A percentile compares a stretch with the other conserved stretches of the same genome.
Evolutionary conservation across 2,888 invertebrate species (phyloP).

Genomic region (Drosophila sordidapex): DNA sequence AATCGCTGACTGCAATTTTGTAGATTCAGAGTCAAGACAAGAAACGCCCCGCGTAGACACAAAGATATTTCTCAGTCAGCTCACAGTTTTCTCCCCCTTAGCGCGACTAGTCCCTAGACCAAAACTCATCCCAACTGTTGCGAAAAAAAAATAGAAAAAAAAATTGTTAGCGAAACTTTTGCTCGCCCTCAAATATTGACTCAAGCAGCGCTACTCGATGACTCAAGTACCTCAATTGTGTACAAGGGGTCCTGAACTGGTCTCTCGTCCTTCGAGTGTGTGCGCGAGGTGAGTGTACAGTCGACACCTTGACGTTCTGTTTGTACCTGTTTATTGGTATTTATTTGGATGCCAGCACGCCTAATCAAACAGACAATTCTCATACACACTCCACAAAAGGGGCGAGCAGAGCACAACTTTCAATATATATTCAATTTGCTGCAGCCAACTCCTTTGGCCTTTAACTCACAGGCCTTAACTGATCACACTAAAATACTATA

Average conservation of each 20-base stretch:
- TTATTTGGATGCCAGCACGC: constrained; percentile 73
- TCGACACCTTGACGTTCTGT: constrained; percentile 72
- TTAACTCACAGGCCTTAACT: neutral
- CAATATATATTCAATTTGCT: constrained; percentile 16
- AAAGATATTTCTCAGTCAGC: neutral
- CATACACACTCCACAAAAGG: constrained; percentile 26
- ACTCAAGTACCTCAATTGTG: constrained; percentile 58
- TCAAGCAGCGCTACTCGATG: constrained; percentile 50
- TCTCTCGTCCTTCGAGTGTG: neutral
- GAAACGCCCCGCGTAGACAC: constrained; percentile 48
- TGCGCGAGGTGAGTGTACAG: constrained; percentile 60
- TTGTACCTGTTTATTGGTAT: constrained; percentile 69
- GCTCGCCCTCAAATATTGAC: constrained; percentile 65
- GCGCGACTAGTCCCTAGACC: constrained; percentile 13
- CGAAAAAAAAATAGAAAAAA: constrained; percentile 20
- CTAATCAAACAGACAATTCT: constrained; percentile 70
- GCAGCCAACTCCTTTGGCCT: neutral
- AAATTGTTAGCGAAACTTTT: constrained; percentile 69
- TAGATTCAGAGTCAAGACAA: constrained; percentile 43
- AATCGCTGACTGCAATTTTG: constrained; percentile 22
- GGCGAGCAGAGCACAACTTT: constrained; percentile 17
- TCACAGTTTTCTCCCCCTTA: constrained; percentile 7
- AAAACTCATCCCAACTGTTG: constrained; percentile 43
- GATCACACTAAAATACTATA: neutral
- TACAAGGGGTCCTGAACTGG: neutral